Evolutionary conservation across 2,113 vertebrate genomes (phyloP).

Genomic region (Pyrgilauda ruficollis): DNA sequence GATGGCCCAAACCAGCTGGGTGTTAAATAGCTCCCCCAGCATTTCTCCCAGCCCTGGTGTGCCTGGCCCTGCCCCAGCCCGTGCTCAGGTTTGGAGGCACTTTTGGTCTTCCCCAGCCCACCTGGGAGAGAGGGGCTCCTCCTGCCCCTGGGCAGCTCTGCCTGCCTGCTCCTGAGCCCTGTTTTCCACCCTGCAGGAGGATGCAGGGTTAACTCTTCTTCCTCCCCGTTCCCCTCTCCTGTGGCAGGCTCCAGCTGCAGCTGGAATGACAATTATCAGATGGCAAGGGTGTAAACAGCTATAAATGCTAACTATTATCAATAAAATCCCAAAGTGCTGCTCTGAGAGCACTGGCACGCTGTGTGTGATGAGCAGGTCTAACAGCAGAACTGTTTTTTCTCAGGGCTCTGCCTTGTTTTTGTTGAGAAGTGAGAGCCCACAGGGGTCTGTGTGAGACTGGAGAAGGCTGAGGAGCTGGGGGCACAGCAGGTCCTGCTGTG

Average conservation of each 20-base stretch:
- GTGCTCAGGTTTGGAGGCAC: accelerated
- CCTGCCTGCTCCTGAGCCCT: neutral
- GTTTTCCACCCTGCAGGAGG: neutral
- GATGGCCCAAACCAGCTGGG: neutral
- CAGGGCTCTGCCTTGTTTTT: neutral
- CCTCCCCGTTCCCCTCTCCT: neutral
- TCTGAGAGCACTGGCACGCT: neutral
- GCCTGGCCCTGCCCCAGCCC: accelerated
- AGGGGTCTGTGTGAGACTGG: neutral
- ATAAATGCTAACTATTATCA: neutral
- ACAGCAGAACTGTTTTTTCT: neutral
- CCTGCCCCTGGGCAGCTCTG: neutral
- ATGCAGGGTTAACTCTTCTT: neutral
- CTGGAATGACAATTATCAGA: neutral
- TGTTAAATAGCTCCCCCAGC: neutral
- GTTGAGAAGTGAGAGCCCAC: neutral
- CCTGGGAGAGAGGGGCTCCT: neutral
- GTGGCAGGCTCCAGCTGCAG: neutral
- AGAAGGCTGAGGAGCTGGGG: neutral
- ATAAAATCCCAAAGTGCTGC: neutral
- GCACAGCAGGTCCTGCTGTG: neutral
- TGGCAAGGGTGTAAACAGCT: neutral
- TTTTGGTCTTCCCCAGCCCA: neutral
- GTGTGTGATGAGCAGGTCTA: neutral
- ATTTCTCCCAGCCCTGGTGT: neutral